Conservation (phyloP, 1,140 invertebrate genomes). For the Ceratina calcarata region DNA sequence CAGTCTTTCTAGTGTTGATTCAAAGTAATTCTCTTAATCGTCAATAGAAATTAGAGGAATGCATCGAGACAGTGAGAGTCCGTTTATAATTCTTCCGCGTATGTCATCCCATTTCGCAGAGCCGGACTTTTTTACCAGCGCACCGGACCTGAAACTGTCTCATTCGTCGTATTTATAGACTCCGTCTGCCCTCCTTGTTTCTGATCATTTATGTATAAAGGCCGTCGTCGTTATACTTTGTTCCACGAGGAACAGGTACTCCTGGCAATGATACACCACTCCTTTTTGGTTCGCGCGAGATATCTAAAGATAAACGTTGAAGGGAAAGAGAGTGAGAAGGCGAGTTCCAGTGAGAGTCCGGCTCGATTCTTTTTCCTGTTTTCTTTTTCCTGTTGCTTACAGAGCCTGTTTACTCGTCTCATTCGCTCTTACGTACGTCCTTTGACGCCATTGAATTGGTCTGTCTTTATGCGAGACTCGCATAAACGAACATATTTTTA, state of each 20-base stretch:
- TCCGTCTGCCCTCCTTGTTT: background rate
- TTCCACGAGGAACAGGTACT: slow-evolving; percentile 30
- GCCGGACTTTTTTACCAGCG: background rate
- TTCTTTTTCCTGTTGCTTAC: too few relatives aligned
- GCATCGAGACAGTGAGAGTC: background rate
- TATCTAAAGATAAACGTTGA: background rate
- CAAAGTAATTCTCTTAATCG: too few relatives aligned
- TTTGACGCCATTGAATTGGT: too few relatives aligned
- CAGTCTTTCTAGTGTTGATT: too few relatives aligned
- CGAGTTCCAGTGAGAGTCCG: background rate
- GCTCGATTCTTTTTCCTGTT: too few relatives aligned
- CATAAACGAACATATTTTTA: background rate
- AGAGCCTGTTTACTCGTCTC: background rate
- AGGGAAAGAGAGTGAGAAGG: background rate
- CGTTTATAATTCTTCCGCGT: background rate
- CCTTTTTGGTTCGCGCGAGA: background rate
- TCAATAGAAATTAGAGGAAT: too few relatives aligned
- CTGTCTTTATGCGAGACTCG: too few relatives aligned
- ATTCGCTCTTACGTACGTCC: background rate
- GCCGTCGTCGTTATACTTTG: slow-evolving; percentile 18
- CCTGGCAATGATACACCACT: slow-evolving; percentile 12
- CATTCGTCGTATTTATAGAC: slow-evolving; percentile 39
- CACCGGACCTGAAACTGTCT: slow-evolving; percentile 13
- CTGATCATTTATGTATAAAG: slow-evolving; percentile 47
- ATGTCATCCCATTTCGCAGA: slow-evolving; percentile 27